Percentiles rank a stretch among this genome's conserved stretches.
Evolutionary conservation across 92 coral and sea anemone genomes (phyloP).

Genomic region (Porites rus): DNA sequence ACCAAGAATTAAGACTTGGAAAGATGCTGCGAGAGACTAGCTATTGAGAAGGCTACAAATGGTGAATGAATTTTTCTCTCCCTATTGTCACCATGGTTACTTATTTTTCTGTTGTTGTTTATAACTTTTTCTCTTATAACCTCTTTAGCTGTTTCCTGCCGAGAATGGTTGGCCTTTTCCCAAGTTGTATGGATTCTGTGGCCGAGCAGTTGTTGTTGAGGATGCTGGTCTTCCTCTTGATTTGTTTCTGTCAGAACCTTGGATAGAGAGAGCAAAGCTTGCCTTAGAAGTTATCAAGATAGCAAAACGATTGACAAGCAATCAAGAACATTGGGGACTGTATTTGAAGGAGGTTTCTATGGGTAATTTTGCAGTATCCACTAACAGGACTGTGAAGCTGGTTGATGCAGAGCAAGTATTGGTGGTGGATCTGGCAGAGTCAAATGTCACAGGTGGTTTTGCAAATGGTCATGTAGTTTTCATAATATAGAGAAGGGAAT

Average conservation of each 20-base stretch:
- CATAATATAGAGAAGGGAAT: neutral
- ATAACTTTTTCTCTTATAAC: neutral
- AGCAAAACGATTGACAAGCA: constrained; percentile 68
- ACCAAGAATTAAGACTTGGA: too few relatives aligned
- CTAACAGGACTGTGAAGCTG: constrained; percentile 68
- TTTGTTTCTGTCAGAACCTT: constrained; percentile 54
- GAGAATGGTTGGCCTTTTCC: constrained; percentile 90
- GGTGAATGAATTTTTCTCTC: too few relatives aligned
- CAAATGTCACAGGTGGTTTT: constrained; percentile 18
- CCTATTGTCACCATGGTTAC: too few relatives aligned
- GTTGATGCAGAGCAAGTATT: constrained; percentile 79
- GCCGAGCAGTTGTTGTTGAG: constrained; percentile 83
- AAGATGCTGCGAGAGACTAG: too few relatives aligned
- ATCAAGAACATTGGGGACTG: constrained; percentile 75
- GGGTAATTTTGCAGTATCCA: constrained; percentile 76
- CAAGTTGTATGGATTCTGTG: constrained; percentile 85
- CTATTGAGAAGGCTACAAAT: too few relatives aligned
- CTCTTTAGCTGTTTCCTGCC: constrained; percentile 75
- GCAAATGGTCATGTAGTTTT: neutral
- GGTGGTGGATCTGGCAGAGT: constrained; percentile 67
- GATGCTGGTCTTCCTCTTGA: constrained; percentile 76
- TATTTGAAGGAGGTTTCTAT: constrained; percentile 77
- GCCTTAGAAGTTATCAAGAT: constrained; percentile 76
- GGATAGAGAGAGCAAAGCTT: constrained; percentile 77
- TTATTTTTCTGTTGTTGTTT: neutral